phyloP scores from a whole-genome alignment of 2,888 invertebrate species.

The Muschampia plurimacula region DNA sequence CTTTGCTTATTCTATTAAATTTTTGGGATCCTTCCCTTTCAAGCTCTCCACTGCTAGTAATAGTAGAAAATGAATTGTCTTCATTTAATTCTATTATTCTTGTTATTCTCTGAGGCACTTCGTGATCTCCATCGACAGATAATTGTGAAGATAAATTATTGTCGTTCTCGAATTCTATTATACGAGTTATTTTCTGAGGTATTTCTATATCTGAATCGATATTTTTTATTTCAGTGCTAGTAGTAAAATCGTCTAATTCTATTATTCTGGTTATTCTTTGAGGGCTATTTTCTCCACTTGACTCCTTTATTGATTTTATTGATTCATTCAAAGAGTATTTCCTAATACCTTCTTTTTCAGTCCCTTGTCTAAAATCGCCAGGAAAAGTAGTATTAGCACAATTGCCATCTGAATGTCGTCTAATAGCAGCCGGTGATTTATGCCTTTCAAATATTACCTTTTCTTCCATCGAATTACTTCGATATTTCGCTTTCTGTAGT shows the following conservation, averaged over 20 bases:
- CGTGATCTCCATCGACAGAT: constrained; percentile 62
- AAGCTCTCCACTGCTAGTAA: constrained; percentile 63
- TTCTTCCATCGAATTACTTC: constrained; percentile 79
- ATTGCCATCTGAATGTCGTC: constrained; percentile 65
- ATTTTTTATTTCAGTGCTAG: constrained; percentile 51
- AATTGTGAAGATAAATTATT: constrained; percentile 62
- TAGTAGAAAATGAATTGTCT: constrained; percentile 71
- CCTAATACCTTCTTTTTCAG: constrained; percentile 61
- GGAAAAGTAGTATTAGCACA: constrained; percentile 65
- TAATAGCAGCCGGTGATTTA: constrained; percentile 62
- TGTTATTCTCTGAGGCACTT: constrained; percentile 72
- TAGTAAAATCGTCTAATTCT: constrained; percentile 69
- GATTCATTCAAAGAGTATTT: constrained; percentile 37
- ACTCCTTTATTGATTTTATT: constrained; percentile 44
- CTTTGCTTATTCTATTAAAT: constrained; percentile 74
- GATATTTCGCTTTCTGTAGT: constrained; percentile 77
- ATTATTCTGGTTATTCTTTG: constrained; percentile 81
- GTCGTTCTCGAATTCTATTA: constrained; percentile 76
- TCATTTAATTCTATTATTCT: constrained; percentile 77
- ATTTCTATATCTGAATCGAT: constrained; percentile 69
- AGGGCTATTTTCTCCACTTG: constrained; percentile 60
- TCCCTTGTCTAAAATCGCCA: constrained; percentile 53
- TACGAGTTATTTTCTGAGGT: constrained; percentile 76
- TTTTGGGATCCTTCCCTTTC: constrained; percentile 69
- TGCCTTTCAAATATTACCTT: constrained; percentile 71